phyloP scores from a whole-genome alignment of 2,797 vertebrate genomes.

The Sitta carolinensis region DNA sequence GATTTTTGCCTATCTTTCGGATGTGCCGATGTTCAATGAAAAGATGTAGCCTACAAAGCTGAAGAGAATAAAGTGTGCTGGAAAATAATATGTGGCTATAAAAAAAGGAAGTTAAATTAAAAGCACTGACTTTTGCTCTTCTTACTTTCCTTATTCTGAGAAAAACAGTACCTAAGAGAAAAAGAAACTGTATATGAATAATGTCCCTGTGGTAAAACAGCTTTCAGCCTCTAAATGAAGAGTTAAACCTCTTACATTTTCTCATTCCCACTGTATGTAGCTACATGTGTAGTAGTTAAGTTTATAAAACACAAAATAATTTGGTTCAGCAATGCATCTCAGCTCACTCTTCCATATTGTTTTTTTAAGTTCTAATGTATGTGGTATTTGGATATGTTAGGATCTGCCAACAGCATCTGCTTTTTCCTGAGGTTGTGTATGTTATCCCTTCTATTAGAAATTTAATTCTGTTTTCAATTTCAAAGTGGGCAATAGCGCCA shows the following conservation, averaged over 20 bases:
- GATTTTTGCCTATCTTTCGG: neutral
- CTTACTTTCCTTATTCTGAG: neutral
- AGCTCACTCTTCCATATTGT: neutral
- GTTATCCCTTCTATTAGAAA: neutral
- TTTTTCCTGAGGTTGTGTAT: neutral
- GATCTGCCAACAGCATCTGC: neutral
- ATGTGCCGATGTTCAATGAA: neutral
- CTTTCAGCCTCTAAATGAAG: neutral
- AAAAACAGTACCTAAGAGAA: neutral
- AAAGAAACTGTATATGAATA: rapidly evolving
- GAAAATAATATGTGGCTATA: neutral
- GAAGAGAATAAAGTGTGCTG: neutral
- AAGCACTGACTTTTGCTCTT: neutral
- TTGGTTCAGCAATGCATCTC: neutral
- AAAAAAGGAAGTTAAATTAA: neutral
- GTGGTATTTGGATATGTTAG: neutral
- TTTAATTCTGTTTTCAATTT: neutral
- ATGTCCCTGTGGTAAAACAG: neutral
- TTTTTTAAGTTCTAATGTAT: neutral
- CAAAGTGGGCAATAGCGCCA: neutral
- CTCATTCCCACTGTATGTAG: neutral
- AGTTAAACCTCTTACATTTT: neutral
- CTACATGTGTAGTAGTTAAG: neutral
- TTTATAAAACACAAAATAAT: neutral
- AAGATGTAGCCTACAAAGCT: neutral